Conservation (phyloP, 1,140 invertebrate species). For the Gonatopus flavifemur region DNA sequence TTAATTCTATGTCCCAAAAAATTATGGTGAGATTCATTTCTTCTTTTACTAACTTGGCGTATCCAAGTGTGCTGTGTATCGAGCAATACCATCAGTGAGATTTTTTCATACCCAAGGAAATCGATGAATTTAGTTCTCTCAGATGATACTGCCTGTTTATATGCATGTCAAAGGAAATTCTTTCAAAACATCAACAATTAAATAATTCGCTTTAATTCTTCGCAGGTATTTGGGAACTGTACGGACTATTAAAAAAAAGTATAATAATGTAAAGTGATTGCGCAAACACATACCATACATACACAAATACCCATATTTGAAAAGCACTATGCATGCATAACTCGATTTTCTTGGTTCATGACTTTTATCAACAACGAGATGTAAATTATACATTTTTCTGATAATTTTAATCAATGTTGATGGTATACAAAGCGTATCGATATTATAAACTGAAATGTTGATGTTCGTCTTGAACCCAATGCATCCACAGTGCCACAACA, state of each 20-base stretch:
- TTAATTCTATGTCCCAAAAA: no score
- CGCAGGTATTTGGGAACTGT: constrained; percentile 45
- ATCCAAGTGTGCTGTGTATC: no score
- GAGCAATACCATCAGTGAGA: no score
- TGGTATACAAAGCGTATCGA: constrained; percentile 28
- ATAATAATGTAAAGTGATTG: constrained; percentile 48
- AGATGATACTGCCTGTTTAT: no score
- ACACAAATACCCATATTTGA: constrained; percentile 25
- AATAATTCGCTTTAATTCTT: constrained; percentile 17
- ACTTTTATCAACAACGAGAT: constrained; percentile 45
- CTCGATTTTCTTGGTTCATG: constrained; percentile 49
- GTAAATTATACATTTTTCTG: constrained; percentile 40
- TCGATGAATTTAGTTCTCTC: no score
- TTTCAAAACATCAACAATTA: no score
- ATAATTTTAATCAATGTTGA: constrained; percentile 37
- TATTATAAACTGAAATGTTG: constrained; percentile 38
- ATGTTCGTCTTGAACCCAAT: constrained; percentile 51
- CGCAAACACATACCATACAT: constrained; percentile 37
- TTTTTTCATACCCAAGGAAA: no score
- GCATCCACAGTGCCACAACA: constrained; percentile 30
- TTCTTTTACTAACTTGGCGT: no score
- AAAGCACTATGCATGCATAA: constrained; percentile 28
- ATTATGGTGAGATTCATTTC: no score
- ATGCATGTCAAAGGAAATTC: no score
- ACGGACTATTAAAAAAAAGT: constrained; percentile 44